phyloP scores from a whole-genome alignment of 2,888 invertebrate species.

The Ischnura elegans region DNA sequence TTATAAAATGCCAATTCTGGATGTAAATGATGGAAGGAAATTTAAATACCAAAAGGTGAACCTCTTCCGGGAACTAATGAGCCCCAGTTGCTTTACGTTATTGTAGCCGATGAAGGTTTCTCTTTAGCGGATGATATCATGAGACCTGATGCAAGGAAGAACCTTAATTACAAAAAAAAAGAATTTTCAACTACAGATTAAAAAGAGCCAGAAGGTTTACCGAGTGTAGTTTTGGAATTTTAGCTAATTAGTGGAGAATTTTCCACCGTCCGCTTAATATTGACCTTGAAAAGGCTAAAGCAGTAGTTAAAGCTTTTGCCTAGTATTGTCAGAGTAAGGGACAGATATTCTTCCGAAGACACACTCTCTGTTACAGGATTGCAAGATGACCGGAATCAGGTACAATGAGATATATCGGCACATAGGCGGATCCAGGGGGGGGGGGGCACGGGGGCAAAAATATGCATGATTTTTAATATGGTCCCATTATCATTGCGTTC shows the following conservation, averaged over 20 bases:
- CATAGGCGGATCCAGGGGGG: too few relatives aligned
- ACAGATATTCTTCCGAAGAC: not conserved
- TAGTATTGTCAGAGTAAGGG: not conserved
- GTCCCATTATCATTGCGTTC: too few relatives aligned
- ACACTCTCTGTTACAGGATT: not conserved
- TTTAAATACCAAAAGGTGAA: not conserved
- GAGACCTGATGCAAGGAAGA: conserved; percentile 41
- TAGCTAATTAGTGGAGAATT: conserved; percentile 67
- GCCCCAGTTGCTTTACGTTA: conserved; percentile 30
- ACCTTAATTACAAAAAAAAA: conserved; percentile 39
- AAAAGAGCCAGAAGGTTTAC: conserved; percentile 59
- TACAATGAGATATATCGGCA: not conserved
- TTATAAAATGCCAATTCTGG: not conserved
- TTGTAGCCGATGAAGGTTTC: conserved; percentile 21
- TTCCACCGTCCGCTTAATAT: conserved; percentile 65
- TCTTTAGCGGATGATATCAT: not conserved
- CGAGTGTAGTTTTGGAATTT: conserved; percentile 65
- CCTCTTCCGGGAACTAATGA: conserved; percentile 28
- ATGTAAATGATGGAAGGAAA: not conserved
- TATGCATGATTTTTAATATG: too few relatives aligned
- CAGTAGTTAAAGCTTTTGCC: conserved; percentile 24
- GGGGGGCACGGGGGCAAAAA: too few relatives aligned
- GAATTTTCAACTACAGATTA: conserved; percentile 60
- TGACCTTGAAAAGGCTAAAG: conserved; percentile 10
- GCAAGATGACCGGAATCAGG: not conserved